Percentiles rank a stretch among this genome's conserved stretches.
Evolutionary conservation across 2,797 vertebrate genomes (phyloP).

Genomic region (Arvicola amphibius): DNA sequence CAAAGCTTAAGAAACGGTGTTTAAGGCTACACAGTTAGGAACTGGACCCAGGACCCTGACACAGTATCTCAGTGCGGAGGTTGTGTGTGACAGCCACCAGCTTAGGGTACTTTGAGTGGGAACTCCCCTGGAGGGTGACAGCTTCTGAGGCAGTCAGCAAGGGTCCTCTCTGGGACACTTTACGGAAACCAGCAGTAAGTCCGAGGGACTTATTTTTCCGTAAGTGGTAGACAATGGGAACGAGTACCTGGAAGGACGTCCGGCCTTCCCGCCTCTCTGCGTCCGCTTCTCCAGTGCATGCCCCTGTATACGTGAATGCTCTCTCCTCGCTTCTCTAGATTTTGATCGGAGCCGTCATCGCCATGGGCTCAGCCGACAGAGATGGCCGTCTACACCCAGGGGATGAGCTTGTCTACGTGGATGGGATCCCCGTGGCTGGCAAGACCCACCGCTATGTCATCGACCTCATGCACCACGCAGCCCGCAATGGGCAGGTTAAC

Average conservation of each 20-base stretch:
- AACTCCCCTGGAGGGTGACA: not conserved
- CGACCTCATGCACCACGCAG: slow-evolving; percentile 98
- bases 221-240: not conserved
- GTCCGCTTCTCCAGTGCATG: not conserved
- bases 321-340: slow-evolving; percentile 88
- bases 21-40: not conserved
- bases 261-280: not conserved
- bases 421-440: slow-evolving; percentile 96
- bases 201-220: not conserved
- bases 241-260: not conserved
- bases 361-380: slow-evolving; percentile 97
- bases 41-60: not conserved
- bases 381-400: slow-evolving; percentile 97
- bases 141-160: not conserved
- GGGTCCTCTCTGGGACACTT: not conserved
- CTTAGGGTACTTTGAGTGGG: not conserved
- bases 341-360: slow-evolving; percentile 97
- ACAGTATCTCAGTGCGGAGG: not conserved
- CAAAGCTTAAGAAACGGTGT: not conserved
- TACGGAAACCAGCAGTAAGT: not conserved
- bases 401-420: slow-evolving; percentile 96
- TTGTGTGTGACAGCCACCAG: not conserved
- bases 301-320: not conserved
- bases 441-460: slow-evolving; percentile 99
- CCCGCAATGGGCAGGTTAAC: slow-evolving; percentile 96